Evolutionary conservation across 2,113 vertebrate genomes (phyloP).

Genomic region (Apteryx mantelli): DNA sequence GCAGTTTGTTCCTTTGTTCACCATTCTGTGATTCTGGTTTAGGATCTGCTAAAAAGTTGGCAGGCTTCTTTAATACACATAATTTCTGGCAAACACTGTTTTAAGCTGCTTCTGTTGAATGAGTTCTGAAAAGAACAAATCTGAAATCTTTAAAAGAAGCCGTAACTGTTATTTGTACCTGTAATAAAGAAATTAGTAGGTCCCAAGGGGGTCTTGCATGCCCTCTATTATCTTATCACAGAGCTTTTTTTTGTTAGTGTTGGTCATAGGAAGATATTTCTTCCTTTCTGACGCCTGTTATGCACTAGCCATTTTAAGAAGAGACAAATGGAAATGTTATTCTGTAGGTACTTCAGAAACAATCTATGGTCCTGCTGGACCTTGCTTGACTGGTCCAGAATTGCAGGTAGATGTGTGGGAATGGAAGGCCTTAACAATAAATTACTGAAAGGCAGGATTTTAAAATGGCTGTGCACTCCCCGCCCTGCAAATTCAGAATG

Average conservation of each 20-base stretch:
- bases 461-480: background rate
- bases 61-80: background rate
- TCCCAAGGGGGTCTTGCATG: no score
- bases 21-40: background rate
- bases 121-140: background rate
- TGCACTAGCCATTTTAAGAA: background rate
- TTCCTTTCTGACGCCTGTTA: background rate
- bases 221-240: background rate
- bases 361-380: background rate
- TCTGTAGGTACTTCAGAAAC: background rate
- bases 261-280: background rate
- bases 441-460: background rate
- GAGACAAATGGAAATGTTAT: background rate
- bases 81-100: background rate
- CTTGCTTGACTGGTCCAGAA: background rate
- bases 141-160: background rate
- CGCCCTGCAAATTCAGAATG: background rate
- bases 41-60: background rate
- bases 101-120: background rate
- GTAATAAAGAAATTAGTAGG: background rate
- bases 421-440: background rate
- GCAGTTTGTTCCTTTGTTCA: background rate
- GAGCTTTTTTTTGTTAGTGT: background rate
- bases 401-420: background rate
- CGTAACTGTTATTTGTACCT: background rate